Base-by-base conservation (phyloP, 2,113 vertebrate species). In the Nipponia nippon region DNA sequence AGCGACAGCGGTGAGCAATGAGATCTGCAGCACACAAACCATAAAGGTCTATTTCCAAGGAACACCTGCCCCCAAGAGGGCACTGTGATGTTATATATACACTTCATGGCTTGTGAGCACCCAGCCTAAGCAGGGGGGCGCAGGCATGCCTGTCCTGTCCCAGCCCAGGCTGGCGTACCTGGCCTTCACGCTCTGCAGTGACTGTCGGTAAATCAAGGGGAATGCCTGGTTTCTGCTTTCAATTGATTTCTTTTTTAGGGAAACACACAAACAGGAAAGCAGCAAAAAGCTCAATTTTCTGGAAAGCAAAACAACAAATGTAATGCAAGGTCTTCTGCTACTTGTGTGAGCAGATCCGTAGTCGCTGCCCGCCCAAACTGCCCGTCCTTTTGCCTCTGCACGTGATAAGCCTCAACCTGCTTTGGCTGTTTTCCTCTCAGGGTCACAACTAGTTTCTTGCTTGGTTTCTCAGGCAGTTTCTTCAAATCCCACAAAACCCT, bases 21-120 rank as follows among this genome's bases (percentile, higher is more conserved):
- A 36, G 65, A 20, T 47, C 40, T 34, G 56, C 56, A 90, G 71
- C 21, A 3, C n/a, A 47, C 3, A 1, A 32, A 34, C 29, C 65
- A 9, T 47, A 4, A 66, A 87, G 47, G 58, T 36, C 44, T 81
- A 63, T 95, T 85, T 75, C 80, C 95, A 77, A 82, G 92, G 87
- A 87, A 49, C 88, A 96, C 80, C 82, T 87, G 89, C 82, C 95
- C 95, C 93, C 94, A 92, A 94, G 89, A 89, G 89, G 90, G 89
- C 95, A 95, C 73, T 93, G 70, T 85, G 82, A 95, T 85, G 88
- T 90, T 75, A 59, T 19, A 30, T 13, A 88, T 84, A 23, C 11
- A 23, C 11, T 32, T 5, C 16, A 5, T 5, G 32, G 13, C 59
- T 40, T 4, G 38, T 4, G 11, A 66, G 58, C 70, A 50, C 16